Evolutionary conservation across 2,113 vertebrate genomes (phyloP).

Genomic region (Pomatorhinus ruficollis): DNA sequence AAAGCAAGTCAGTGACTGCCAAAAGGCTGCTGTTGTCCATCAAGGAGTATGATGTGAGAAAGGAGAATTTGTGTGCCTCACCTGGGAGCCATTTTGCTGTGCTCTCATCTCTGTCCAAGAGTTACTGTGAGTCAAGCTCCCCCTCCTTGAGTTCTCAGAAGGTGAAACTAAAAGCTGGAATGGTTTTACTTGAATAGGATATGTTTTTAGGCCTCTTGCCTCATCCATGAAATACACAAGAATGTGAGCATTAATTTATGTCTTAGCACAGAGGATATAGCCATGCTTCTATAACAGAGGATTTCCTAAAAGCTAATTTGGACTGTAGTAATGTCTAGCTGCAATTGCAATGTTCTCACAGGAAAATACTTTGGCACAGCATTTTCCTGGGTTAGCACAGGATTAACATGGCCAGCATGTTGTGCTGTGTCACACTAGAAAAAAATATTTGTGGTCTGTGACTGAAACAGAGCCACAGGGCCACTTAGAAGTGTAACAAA

Average conservation of each 20-base stretch:
- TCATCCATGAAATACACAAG: too few species aligned
- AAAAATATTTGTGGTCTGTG: neutral
- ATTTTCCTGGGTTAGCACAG: neutral
- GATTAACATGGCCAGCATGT: neutral
- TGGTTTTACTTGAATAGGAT: neutral
- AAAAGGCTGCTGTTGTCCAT: neutral
- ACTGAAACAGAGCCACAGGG: neutral
- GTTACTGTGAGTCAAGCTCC: neutral
- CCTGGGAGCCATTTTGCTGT: neutral
- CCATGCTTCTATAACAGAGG: neutral
- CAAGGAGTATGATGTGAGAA: neutral
- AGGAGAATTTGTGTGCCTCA: neutral
- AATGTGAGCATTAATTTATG: neutral
- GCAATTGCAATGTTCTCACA: neutral
- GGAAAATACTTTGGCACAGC: neutral
- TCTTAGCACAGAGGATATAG: neutral
- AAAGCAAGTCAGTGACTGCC: neutral
- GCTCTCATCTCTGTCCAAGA: constrained; percentile 10
- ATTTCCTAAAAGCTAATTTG: neutral
- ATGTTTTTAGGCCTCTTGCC: neutral
- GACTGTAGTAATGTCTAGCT: neutral
- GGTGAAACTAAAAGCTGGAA: neutral
- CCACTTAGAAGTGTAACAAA: neutral
- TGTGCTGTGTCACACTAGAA: neutral
- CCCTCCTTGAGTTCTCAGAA: neutral